A percentile compares a stretch with the other conserved stretches of the same genome.
phyloP scores from a whole-genome alignment of 2,797 vertebrate genomes.

The Tarsius wallacei region DNA sequence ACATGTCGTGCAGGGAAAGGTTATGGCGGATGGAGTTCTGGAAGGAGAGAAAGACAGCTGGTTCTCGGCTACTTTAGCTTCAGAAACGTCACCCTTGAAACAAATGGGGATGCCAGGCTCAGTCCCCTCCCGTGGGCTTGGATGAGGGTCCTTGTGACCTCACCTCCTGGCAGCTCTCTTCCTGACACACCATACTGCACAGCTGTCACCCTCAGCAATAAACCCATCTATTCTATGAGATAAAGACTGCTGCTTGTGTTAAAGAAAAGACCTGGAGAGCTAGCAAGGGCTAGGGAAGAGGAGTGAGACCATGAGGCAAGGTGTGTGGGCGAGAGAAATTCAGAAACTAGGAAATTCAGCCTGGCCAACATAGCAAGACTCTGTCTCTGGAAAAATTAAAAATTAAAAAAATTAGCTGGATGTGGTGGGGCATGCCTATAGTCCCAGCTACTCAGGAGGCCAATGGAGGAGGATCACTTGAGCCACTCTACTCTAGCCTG shows the following conservation, averaged over 20 bases:
- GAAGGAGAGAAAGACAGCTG: slow-evolving; percentile 45
- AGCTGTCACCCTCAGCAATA: background rate
- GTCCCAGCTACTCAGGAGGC: too few relatives aligned
- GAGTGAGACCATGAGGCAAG: background rate
- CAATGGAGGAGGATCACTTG: too few relatives aligned
- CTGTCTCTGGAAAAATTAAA: too few relatives aligned
- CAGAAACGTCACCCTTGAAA: background rate
- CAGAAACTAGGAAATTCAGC: background rate
- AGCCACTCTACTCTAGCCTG: too few relatives aligned
- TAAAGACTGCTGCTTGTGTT: background rate
- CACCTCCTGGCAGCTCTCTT: background rate
- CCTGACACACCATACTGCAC: background rate
- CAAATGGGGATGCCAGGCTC: background rate
- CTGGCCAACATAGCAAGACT: too few relatives aligned
- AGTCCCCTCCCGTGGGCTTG: background rate
- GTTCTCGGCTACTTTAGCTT: background rate
- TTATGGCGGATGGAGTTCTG: slow-evolving; percentile 99
- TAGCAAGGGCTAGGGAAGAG: background rate
- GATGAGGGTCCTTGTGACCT: background rate
- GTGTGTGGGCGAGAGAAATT: background rate
- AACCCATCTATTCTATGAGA: background rate
- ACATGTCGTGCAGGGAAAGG: slow-evolving; percentile 98
- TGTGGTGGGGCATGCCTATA: too few relatives aligned
- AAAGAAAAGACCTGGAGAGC: background rate
- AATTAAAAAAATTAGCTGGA: too few relatives aligned